Evolutionary conservation across 2,888 invertebrate species (phyloP).

Genomic region (Ochlodes sylvanus): DNA sequence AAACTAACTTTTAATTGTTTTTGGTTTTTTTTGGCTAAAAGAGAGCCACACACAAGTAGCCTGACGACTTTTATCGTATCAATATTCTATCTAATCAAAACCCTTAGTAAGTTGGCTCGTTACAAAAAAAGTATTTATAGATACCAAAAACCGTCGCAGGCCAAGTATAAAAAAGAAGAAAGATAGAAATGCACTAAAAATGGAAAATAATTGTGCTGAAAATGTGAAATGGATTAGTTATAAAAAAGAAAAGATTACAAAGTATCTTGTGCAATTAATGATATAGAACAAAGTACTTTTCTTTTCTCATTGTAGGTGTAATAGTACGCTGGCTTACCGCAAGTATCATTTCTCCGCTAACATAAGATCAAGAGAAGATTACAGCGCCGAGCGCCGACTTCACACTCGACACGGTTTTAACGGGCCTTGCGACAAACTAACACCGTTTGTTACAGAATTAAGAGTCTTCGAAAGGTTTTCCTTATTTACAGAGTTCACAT

Average conservation of each 20-base stretch:
- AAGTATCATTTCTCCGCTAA: slow-evolving; percentile 13
- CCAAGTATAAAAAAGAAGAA: not conserved
- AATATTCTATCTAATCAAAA: too few relatives aligned
- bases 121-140: too few relatives aligned
- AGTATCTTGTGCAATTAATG: not conserved
- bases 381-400: slow-evolving; percentile 18
- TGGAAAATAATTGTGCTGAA: too few relatives aligned
- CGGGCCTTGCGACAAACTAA: slow-evolving; percentile 17
- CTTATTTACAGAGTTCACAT: not conserved
- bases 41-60: too few relatives aligned
- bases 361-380: slow-evolving; percentile 27
- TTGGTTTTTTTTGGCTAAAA: too few relatives aligned
- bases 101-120: too few relatives aligned
- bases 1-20: too few relatives aligned
- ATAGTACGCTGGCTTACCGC: slow-evolving; percentile 12
- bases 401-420: slow-evolving; percentile 23
- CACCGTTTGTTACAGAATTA: slow-evolving; percentile 19
- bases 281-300: slow-evolving; percentile 1
- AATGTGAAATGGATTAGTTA: too few relatives aligned
- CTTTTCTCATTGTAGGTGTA: not conserved
- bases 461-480: slow-evolving; percentile 9
- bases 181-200: not conserved
- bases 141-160: too few relatives aligned
- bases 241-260: too few relatives aligned
- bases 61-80: too few relatives aligned